Percentiles rank a stretch among this genome's conserved stretches.
Conservation (phyloP, 2,113 vertebrate species). For the Chionomys nivalis region DNA sequence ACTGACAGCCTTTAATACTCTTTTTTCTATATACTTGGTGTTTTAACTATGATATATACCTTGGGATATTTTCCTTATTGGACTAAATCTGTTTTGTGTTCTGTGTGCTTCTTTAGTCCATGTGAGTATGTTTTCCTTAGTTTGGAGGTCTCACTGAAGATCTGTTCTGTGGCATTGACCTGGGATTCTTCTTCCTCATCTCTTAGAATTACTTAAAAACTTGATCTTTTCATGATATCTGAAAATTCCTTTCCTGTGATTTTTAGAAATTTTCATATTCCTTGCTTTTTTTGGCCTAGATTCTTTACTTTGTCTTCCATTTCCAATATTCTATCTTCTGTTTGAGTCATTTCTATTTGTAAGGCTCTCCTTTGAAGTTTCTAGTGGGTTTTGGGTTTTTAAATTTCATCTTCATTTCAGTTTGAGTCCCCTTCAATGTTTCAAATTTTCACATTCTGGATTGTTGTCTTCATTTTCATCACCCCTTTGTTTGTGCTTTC, state of each 20-base stretch:
- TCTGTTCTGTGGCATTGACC: not conserved
- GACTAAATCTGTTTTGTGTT: not conserved
- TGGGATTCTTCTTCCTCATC: not conserved
- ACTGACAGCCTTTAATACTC: not conserved
- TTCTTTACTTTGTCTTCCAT: not conserved
- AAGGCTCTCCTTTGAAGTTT: not conserved
- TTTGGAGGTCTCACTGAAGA: not conserved
- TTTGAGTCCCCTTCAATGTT: not conserved
- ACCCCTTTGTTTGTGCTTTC: not conserved
- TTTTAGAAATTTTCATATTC: not conserved
- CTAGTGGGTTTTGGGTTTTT: not conserved
- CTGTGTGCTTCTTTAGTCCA: not conserved
- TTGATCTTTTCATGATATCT: not conserved
- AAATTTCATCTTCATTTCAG: not conserved
- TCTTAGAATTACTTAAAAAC: not conserved
- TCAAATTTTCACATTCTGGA: not conserved
- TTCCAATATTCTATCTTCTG: not conserved
- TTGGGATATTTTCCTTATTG: not conserved
- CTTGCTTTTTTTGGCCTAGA: not conserved
- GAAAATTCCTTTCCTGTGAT: not conserved
- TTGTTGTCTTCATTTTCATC: not conserved
- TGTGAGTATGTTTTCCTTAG: not conserved
- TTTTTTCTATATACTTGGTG: not conserved
- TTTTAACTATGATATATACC: not conserved
- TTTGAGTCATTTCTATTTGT: not conserved